Percentiles rank a stretch among this genome's conserved stretches.
These are phyloP conservation scores for Oscheius sp. DNA, from an alignment of 2,888 invertebrate genomes.

Conservation along the genomic window DNA sequence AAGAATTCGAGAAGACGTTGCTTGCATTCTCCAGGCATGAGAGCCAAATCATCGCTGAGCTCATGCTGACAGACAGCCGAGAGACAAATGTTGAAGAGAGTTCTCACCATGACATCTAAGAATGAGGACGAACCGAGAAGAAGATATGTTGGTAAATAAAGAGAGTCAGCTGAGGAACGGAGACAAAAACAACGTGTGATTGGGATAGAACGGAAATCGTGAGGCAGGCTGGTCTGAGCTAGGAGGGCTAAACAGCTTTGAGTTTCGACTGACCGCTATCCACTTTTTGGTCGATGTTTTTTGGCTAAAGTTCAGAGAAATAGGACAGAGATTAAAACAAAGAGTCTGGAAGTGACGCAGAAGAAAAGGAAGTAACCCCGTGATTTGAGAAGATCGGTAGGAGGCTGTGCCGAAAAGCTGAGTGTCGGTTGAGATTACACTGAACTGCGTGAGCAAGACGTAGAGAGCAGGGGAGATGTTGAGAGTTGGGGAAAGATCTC, in stretches of 20 bases:
- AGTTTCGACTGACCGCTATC: background rate
- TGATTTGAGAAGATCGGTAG: background rate
- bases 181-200: background rate
- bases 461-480: background rate
- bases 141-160: background rate
- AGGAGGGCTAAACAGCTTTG: too few relatives aligned
- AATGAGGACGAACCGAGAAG: background rate
- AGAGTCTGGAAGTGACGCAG: background rate
- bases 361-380: slow-evolving; percentile 1
- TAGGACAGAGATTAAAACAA: background rate
- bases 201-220: background rate
- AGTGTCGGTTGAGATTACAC: slow-evolving; percentile 35
- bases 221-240: too few relatives aligned
- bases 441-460: slow-evolving; percentile 26
- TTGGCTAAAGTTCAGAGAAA: background rate
- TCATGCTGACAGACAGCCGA: slow-evolving; percentile 63
- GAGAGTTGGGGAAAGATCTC: background rate
- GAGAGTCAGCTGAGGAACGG: background rate
- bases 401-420: slow-evolving; percentile 9
- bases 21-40: slow-evolving; percentile 66
- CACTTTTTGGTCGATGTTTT: background rate
- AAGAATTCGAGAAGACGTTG: slow-evolving; percentile 68
- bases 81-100: slow-evolving; percentile 64
- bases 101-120: slow-evolving; percentile 57
- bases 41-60: slow-evolving; percentile 57